phyloP scores from a whole-genome alignment of 2,797 vertebrate species.

The Leucoraja ocellata region DNA sequence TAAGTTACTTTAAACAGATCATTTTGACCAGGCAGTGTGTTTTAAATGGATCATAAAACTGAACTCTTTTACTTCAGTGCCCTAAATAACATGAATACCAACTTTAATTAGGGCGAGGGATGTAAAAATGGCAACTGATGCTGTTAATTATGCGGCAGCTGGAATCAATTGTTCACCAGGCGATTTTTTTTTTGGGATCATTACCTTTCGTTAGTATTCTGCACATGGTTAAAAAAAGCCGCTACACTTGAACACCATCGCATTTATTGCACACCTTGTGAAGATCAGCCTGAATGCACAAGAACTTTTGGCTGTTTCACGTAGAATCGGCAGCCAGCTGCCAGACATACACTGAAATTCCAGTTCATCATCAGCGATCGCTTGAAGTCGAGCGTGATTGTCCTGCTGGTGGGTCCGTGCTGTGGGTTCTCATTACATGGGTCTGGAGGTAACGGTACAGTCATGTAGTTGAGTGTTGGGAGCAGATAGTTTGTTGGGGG shows the following conservation, averaged over 20 bases:
- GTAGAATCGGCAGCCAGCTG: neutral
- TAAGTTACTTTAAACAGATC: slow-evolving; percentile 35
- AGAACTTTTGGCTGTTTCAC: neutral
- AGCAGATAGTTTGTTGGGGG: too few relatives aligned
- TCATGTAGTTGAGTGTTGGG: too few relatives aligned
- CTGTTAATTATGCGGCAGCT: slow-evolving; percentile 18
- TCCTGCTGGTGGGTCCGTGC: neutral
- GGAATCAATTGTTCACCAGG: neutral
- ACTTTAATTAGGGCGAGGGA: slow-evolving; percentile 1
- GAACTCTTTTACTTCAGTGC: neutral
- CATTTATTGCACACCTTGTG: neutral
- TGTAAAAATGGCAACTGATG: slow-evolving; percentile 30
- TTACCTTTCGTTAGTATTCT: neutral
- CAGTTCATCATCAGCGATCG: too few relatives aligned
- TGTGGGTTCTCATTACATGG: neutral
- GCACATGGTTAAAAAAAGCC: neutral
- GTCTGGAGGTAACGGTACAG: too few relatives aligned
- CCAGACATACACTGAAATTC: neutral
- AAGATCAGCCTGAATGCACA: neutral
- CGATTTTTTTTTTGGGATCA: neutral
- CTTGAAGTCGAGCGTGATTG: too few relatives aligned
- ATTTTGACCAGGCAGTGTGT: slow-evolving; percentile 10
- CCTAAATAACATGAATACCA: slow-evolving; percentile 9
- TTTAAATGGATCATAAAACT: slow-evolving; percentile 35
- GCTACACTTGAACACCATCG: neutral